Evolutionary conservation across 2,113 vertebrate species (phyloP).

Genomic region (Phylloscopus trochilus): DNA sequence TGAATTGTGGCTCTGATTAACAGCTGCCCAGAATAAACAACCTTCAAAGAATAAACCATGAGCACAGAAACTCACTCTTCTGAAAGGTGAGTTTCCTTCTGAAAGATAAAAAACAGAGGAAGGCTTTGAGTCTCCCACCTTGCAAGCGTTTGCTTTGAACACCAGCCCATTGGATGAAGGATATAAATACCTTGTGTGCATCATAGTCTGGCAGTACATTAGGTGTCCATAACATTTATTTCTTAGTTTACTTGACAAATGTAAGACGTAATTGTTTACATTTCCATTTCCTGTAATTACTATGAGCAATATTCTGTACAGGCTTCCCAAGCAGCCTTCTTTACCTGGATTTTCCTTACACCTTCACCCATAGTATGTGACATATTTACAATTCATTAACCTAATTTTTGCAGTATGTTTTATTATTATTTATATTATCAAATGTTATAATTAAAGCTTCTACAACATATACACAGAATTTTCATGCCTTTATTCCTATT

Average conservation of each 20-base stretch:
- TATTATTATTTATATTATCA: not conserved
- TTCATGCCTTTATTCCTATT: not conserved
- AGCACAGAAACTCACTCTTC: not conserved
- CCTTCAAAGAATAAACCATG: not conserved
- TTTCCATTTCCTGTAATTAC: not conserved
- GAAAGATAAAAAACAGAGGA: not conserved
- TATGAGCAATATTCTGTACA: no score
- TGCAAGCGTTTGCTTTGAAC: not conserved
- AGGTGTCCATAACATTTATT: not conserved
- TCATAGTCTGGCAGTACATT: not conserved
- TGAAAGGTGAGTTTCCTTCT: not conserved
- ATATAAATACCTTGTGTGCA: not conserved
- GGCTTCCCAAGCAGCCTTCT: not conserved
- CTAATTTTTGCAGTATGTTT: not conserved
- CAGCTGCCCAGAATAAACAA: not conserved
- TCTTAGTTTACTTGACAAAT: not conserved
- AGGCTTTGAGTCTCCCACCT: not conserved
- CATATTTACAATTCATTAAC: not conserved
- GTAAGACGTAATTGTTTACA: not conserved
- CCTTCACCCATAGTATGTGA: not conserved
- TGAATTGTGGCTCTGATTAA: not conserved
- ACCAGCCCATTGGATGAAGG: not conserved
- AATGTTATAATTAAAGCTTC: not conserved
- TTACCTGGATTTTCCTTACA: not conserved
- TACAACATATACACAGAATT: not conserved